Conservation (phyloP, 2,888 invertebrate genomes). For the Watsonalla cultraria region DNA sequence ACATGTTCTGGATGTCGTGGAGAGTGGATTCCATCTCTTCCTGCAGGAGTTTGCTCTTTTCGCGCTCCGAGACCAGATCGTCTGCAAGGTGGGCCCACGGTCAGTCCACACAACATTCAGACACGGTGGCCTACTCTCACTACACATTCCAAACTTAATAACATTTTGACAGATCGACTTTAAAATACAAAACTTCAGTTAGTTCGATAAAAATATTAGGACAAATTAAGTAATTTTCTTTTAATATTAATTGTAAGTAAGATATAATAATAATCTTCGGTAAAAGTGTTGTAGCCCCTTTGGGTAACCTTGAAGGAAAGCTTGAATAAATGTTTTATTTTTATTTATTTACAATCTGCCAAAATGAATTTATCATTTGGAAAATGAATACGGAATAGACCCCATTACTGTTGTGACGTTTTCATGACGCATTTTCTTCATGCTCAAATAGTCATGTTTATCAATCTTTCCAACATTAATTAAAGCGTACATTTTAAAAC, state of each 20-base stretch:
- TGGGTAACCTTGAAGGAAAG: neutral
- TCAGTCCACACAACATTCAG: slow-evolving; percentile 57
- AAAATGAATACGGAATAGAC: neutral
- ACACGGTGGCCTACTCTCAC: neutral
- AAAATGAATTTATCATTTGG: neutral
- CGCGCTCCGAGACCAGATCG: slow-evolving; percentile 95
- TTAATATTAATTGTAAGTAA: too few relatives aligned
- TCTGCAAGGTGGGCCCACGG: slow-evolving; percentile 84
- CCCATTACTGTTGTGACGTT: neutral
- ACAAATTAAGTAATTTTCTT: too few relatives aligned
- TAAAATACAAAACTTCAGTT: too few relatives aligned
- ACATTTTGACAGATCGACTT: slow-evolving; percentile 15
- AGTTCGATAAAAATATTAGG: too few relatives aligned
- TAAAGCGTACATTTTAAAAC: neutral
- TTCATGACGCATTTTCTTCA: neutral
- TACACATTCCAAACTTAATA: neutral
- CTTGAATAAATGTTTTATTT: too few relatives aligned
- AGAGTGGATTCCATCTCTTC: slow-evolving; percentile 99
- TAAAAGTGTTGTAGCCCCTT: too few relatives aligned
- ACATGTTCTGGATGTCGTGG: slow-evolving; percentile 99
- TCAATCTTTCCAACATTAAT: too few relatives aligned
- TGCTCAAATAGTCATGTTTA: too few relatives aligned
- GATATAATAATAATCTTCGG: too few relatives aligned
- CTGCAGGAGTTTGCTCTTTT: slow-evolving; percentile 97
- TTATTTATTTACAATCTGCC: too few relatives aligned